These are phyloP conservation scores for Exocentrus adspersus DNA, from an alignment of 2,888 invertebrate genomes.

Conservation along the genomic window DNA sequence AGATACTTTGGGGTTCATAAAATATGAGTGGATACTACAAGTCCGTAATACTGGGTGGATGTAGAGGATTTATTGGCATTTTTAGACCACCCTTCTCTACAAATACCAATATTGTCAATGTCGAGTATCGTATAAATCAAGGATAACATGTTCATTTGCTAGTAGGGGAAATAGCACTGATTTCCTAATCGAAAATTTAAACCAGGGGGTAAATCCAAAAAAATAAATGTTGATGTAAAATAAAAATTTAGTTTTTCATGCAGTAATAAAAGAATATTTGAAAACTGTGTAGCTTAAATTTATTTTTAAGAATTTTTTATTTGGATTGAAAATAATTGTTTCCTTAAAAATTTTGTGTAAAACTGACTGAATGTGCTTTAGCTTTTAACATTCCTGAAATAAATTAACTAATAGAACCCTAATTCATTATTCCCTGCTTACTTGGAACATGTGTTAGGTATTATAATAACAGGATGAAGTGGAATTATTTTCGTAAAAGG, in stretches of 20 bases:
- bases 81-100: slow-evolving; percentile 2
- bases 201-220: too few species aligned
- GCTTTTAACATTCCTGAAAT: too few species aligned
- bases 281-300: too few species aligned
- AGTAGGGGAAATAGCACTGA: background rate
- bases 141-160: slow-evolving; percentile 12
- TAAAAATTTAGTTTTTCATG: too few species aligned
- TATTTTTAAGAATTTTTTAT: too few species aligned
- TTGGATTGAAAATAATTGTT: too few species aligned
- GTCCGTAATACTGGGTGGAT: slow-evolving; percentile 5
- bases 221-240: too few species aligned
- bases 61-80: slow-evolving; percentile 8
- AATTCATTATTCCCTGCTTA: background rate
- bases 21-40: slow-evolving; percentile 4
- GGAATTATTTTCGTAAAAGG: background rate
- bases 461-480: background rate
- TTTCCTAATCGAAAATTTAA: too few species aligned
- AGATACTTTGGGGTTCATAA: slow-evolving; percentile 13
- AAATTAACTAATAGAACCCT: too few species aligned
- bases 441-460: background rate
- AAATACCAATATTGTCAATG: slow-evolving; percentile 7
- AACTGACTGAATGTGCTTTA: too few species aligned
- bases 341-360: too few species aligned
- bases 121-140: slow-evolving; percentile 13
- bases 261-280: too few species aligned